Evolutionary conservation across 2,797 vertebrate genomes (phyloP).

Genomic region (Parauchenoglanis ngamensis): DNA sequence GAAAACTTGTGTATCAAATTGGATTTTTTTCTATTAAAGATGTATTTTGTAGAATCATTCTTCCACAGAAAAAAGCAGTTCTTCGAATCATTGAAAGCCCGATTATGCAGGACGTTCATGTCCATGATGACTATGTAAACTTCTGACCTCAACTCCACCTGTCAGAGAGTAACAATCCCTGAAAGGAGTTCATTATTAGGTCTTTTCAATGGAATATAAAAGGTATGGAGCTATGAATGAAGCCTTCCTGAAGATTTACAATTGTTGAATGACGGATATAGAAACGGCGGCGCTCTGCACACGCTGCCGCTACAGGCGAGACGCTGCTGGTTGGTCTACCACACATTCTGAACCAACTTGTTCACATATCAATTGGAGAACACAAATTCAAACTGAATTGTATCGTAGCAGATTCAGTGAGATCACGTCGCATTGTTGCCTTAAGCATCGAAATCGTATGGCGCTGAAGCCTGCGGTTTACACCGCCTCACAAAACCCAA

Average conservation of each 20-base stretch:
- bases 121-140: too few relatives aligned
- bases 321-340: neutral
- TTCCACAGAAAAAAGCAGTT: too few relatives aligned
- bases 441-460: too few relatives aligned
- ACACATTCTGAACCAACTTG: neutral
- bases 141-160: too few relatives aligned
- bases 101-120: too few relatives aligned
- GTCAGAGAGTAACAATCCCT: neutral
- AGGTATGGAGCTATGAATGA: neutral
- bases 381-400: neutral
- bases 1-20: too few relatives aligned
- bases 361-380: neutral
- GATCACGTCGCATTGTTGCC: too few relatives aligned
- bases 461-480: neutral
- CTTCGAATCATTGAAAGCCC: too few relatives aligned
- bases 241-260: neutral
- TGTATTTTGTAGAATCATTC: too few relatives aligned
- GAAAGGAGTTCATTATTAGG: neutral
- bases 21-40: too few relatives aligned
- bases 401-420: neutral
- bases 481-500: neutral
- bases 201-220: neutral
- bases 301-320: neutral
- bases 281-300: neutral
- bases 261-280: neutral